These are phyloP conservation scores for Hapalemur alaotrensis DNA, from an alignment of 2,797 vertebrate genomes.

Conservation along the genomic window DNA sequence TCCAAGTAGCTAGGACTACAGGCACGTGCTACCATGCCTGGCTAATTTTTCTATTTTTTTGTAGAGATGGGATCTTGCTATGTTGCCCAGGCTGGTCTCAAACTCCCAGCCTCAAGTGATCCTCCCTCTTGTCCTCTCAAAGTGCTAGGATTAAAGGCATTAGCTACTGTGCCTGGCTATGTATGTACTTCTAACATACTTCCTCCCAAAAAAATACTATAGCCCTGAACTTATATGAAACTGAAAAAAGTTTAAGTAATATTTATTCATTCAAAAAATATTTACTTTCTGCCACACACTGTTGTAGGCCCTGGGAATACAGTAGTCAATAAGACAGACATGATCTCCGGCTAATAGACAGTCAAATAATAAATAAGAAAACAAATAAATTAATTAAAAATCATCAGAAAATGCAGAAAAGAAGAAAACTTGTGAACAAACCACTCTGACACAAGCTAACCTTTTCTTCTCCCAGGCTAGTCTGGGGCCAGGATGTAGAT, in stretches of 20 bases:
- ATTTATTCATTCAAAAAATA: constrained; percentile 38
- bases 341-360: background rate
- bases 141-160: background rate
- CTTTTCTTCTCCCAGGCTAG: background rate
- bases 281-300: background rate
- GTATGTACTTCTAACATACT: background rate
- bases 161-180: background rate
- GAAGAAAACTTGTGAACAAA: background rate
- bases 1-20: background rate
- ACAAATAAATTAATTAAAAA: background rate
- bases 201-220: background rate
- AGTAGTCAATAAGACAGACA: background rate
- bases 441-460: background rate
- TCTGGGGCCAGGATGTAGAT: background rate
- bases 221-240: background rate
- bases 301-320: background rate
- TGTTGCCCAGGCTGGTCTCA: background rate
- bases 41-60: background rate
- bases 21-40: background rate
- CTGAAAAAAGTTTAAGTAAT: background rate
- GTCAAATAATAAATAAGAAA: background rate
- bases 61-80: background rate
- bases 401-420: constrained; percentile 19
- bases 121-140: background rate
- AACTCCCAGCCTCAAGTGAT: background rate